Conservation (phyloP, 2,113 vertebrate genomes). For the Trochalopteron elliotii region DNA sequence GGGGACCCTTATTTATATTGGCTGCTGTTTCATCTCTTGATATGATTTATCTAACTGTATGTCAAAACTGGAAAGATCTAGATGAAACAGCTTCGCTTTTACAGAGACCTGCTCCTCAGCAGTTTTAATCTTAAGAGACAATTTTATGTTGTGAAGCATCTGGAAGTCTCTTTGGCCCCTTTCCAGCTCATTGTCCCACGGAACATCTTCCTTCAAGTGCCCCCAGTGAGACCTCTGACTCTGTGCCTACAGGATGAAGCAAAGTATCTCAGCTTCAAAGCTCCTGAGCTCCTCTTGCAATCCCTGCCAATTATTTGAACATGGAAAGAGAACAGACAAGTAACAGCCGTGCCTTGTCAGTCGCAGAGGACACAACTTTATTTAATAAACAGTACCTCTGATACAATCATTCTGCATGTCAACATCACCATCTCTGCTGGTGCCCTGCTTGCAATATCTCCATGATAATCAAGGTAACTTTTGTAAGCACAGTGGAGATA, state of each 20-base stretch:
- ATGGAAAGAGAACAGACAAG: not conserved
- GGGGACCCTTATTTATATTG: not conserved
- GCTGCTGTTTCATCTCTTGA: not conserved
- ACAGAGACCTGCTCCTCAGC: not conserved
- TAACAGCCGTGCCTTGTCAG: not conserved
- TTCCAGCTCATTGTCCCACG: not conserved
- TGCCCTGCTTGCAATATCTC: not conserved
- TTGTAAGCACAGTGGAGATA: not conserved
- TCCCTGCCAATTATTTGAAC: not conserved
- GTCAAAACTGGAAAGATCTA: not conserved
- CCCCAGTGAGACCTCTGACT: not conserved
- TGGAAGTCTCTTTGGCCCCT: not conserved
- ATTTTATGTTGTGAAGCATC: not conserved
- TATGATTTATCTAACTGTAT: not conserved
- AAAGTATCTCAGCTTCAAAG: not conserved
- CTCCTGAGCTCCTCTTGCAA: not conserved
- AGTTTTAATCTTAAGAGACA: not conserved
- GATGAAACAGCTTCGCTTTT: not conserved
- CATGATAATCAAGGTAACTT: not conserved
- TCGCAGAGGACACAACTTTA: not conserved
- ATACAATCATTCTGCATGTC: not conserved
- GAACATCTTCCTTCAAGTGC: not conserved
- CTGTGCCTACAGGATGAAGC: not conserved
- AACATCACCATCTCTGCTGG: not conserved
- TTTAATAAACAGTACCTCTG: not conserved